Base-by-base conservation (phyloP, 1,140 invertebrate species). In the Muscidifurax raptorellus region DNA sequence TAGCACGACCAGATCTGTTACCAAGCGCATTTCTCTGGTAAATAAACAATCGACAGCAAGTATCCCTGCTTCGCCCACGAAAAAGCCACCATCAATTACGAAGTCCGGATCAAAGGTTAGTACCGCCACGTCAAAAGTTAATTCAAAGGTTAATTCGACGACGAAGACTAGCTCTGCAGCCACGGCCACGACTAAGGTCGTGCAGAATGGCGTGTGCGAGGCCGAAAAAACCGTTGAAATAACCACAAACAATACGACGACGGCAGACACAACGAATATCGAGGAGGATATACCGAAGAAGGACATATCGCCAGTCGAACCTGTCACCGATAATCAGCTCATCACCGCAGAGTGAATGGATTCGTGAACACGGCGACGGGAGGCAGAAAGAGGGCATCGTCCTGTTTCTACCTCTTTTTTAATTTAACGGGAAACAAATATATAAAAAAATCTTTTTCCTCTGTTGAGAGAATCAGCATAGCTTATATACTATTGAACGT, bases 321-420 rank as follows among this genome's bases (percentile, higher is more conserved):
- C 89, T 0, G 87, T 90, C 59, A 91, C 90, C 80, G 92, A 93
- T 28, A 93, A 93, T 87, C 92, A 93, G 52, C 87, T 93, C 44
- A 91, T 93, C 80, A 89, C 87, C 69, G 88, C 90, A n/a, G 91
- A 93, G 87, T 93, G 90, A 92, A 87, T 69, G 25, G 30, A 74
- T 78, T 32, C 32, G 32, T 59, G 27, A 25, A n/a, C n/a, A 15
- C 0, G 22, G 67, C 80, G 36, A 71, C 25, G 28, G n/a, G 12
- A 59, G 44, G n/a, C 72, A 74, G 71, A 40, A 72, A 13, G 2
- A 13, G 72, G 2, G 30, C 22, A n/a, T 1, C 22, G 7, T 47
- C 15, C 67, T 79, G 12, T 71, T 52, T 77, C 27, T 66, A 28
- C 27, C 66, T 72, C 7, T 66, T 40, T 44, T 36, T 79, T 80